Base-by-base conservation (phyloP, 2,888 invertebrate species). In the Agonopterix arenella region DNA sequence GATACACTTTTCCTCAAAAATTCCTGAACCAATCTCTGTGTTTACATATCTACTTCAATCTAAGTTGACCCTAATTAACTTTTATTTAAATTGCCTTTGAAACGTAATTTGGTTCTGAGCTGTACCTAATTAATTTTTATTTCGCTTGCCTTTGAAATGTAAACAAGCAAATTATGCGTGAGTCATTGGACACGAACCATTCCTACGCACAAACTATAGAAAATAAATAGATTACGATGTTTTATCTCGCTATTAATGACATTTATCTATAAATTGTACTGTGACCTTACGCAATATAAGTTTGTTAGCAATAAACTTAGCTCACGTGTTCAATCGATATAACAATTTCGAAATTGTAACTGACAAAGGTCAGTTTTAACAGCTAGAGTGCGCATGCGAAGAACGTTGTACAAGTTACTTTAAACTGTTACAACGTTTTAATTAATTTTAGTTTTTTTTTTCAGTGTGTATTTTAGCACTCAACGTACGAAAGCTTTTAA, bases 401-500 rank as follows among this genome's bases (percentile, higher is more conserved):
- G 48, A 59, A 59, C 55, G 60, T 65, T 66, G 59, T 58, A 51
- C 8, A 13, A 43, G 56, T 62, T 43, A 43, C 43, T 11, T 43
- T 67, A 70, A 68, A 77, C 73, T 73, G 76, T 78, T 73, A 70
- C 66, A 66, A 62, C 61, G 60, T 67, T 72, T 79, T 81, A 80
- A 80, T 81, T 80, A 73, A 68, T 70, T 78, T 74, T 76, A 73
- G 72, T 75, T 66, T 76, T 70, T 16, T n/a, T n/a, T 18, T 18
- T 18, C 18, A 72, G 73, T 70, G 55, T 54, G 10, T 54, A 60
- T 68, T 73, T 70, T 68, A 67, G 69, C 64, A 64, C 65, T 68
- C 61, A 59, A 60, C 67, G 59, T 69, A 28, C 28, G 75, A 53
- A 81, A 81, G 80, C 81, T 84, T 79, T 83, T 84, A 84, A 79